These are phyloP conservation scores for Bombus superbus DNA, from an alignment of 1,140 invertebrate species.

Conservation along the genomic window DNA sequence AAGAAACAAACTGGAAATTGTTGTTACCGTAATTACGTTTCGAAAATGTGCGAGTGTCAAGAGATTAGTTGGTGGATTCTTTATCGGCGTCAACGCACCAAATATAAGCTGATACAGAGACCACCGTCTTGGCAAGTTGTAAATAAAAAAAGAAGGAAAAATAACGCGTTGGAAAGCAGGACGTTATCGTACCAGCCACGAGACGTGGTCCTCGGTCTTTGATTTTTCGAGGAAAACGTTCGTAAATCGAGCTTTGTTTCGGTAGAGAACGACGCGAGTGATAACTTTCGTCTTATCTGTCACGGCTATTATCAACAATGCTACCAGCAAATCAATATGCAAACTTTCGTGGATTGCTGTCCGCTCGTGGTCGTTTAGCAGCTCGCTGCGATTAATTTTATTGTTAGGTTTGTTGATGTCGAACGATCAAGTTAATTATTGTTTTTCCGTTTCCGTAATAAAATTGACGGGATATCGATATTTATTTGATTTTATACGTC, in stretches of 20 bases:
- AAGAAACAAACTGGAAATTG: too few species aligned
- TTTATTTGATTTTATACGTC: not conserved
- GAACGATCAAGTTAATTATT: not conserved
- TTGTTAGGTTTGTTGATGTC: too few species aligned
- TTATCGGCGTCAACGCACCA: constrained; percentile 25
- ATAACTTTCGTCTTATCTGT: constrained; percentile 12
- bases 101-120: not conserved
- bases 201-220: not conserved
- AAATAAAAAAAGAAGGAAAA: constrained; percentile 17
- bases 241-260: constrained; percentile 39
- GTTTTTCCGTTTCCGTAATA: not conserved
- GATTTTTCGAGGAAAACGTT: constrained; percentile 16
- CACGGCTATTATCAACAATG: constrained; percentile 13
- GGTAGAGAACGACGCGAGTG: not conserved
- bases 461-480: not conserved
- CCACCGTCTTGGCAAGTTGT: not conserved
- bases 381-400: not conserved
- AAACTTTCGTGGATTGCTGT: not conserved
- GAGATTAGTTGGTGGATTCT: not conserved
- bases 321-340: constrained; percentile 37
- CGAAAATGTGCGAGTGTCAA: not conserved
- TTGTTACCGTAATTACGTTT: not conserved
- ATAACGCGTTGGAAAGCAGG: not conserved
- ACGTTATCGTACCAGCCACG: too few species aligned
- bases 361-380: not conserved